Evolutionary conservation across 2,113 vertebrate species (phyloP).

Genomic region (Nothobranchius furzeri): DNA sequence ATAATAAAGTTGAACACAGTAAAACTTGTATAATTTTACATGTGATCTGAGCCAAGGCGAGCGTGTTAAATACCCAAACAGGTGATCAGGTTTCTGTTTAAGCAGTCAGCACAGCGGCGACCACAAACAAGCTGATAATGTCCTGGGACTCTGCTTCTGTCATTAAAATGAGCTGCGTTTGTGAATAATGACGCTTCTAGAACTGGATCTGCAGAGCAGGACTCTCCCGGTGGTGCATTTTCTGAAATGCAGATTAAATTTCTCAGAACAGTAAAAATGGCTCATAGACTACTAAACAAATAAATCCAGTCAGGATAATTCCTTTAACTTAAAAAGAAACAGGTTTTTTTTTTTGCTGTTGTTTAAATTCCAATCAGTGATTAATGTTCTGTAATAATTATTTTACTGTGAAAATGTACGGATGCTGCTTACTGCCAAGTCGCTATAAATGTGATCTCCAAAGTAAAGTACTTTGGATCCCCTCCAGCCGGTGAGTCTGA

Average conservation of each 20-base stretch:
- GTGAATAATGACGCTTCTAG: too few relatives aligned
- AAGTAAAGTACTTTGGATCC: constrained; percentile 98
- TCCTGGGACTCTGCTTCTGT: not conserved
- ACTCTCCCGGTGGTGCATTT: not conserved
- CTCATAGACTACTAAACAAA: constrained; percentile 1
- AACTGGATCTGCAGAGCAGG: too few relatives aligned
- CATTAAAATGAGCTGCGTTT: too few relatives aligned
- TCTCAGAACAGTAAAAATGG: not conserved
- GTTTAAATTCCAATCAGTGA: not conserved
- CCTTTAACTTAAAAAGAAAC: constrained; percentile 1
- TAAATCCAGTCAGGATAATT: not conserved
- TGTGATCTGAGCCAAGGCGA: not conserved
- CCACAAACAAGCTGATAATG: not conserved
- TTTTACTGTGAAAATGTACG: constrained; percentile 3
- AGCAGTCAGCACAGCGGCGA: too few relatives aligned
- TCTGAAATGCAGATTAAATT: not conserved
- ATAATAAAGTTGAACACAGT: not conserved
- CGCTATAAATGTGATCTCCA: constrained; percentile 99
- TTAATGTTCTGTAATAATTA: constrained; percentile 2
- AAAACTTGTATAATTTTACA: not conserved
- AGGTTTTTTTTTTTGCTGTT: not conserved
- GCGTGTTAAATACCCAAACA: not conserved
- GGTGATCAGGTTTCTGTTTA: not conserved
- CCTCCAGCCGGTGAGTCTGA: constrained; percentile 97
- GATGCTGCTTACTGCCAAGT: constrained; percentile 89